Conservation (phyloP, 2,797 vertebrate species). For the Neostethus bicornis region DNA sequence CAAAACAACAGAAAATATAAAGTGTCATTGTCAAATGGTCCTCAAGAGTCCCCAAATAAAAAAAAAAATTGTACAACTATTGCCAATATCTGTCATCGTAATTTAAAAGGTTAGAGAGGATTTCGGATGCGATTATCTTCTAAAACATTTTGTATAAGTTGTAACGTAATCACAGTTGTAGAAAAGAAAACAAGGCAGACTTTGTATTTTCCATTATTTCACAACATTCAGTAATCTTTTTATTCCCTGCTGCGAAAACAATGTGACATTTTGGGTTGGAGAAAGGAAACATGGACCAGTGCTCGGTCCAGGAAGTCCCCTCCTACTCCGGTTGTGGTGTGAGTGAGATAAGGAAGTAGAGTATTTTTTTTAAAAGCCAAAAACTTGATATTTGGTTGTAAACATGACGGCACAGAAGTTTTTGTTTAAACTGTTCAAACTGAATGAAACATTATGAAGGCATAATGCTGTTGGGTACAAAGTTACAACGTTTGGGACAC, state of each 20-base stretch:
- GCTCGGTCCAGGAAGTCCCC: constrained; percentile 67
- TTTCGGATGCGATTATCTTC: not conserved
- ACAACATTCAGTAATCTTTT: constrained; percentile 20
- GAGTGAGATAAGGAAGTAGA: constrained; percentile 60
- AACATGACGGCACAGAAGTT: not conserved
- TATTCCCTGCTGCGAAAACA: constrained; percentile 31
- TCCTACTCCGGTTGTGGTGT: constrained; percentile 52
- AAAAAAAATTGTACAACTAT: not conserved
- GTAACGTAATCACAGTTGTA: not conserved
- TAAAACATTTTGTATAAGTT: not conserved
- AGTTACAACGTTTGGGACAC: not conserved
- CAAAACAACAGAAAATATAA: not conserved
- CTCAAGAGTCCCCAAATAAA: not conserved
- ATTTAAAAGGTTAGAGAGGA: not conserved
- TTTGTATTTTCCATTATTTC: constrained; percentile 10
- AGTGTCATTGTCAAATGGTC: not conserved
- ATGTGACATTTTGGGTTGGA: constrained; percentile 34
- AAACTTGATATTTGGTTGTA: constrained; percentile 24
- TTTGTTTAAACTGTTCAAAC: constrained; percentile 16
- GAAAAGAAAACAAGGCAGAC: not conserved
- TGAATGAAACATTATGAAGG: constrained; percentile 13
- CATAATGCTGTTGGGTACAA: too few species aligned
- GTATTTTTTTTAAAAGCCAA: not conserved
- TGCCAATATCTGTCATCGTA: not conserved
- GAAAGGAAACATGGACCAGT: constrained; percentile 61